Conservation (phyloP, 2,797 vertebrate genomes). For the Hephaestus fuliginosus region DNA sequence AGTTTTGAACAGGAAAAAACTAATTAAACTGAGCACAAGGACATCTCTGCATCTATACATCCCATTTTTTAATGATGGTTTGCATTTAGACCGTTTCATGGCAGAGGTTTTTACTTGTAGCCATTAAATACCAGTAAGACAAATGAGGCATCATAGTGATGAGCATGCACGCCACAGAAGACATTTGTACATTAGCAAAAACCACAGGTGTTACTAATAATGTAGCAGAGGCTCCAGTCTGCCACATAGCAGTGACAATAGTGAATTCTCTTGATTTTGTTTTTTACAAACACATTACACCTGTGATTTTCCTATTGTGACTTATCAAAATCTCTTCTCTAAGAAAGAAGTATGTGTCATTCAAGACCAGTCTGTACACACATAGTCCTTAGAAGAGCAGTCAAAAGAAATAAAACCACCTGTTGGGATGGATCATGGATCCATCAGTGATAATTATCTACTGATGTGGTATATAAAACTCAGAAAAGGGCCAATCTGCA, state of each 20-base stretch:
- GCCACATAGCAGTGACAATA: no score
- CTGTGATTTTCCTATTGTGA: not conserved
- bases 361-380: not conserved
- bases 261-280: not conserved
- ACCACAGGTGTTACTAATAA: not conserved
- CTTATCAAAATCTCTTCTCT: not conserved
- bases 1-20: not conserved
- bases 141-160: not conserved
- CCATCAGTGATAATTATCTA: not conserved
- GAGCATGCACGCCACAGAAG: not conserved
- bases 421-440: no score
- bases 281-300: not conserved
- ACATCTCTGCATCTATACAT: not conserved
- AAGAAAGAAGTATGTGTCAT: not conserved
- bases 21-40: not conserved
- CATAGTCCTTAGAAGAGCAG: not conserved
- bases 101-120: not conserved
- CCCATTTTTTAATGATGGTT: not conserved
- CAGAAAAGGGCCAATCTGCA: not conserved
- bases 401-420: not conserved
- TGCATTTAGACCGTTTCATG: not conserved
- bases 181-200: not conserved
- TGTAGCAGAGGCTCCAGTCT: not conserved
- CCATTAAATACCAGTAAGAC: not conserved
- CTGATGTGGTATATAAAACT: not conserved